Evolutionary conservation across 2,888 invertebrate genomes (phyloP), one percentile per base, ranked within the genome.

Genomic region (Cotesia congregata): DNA sequence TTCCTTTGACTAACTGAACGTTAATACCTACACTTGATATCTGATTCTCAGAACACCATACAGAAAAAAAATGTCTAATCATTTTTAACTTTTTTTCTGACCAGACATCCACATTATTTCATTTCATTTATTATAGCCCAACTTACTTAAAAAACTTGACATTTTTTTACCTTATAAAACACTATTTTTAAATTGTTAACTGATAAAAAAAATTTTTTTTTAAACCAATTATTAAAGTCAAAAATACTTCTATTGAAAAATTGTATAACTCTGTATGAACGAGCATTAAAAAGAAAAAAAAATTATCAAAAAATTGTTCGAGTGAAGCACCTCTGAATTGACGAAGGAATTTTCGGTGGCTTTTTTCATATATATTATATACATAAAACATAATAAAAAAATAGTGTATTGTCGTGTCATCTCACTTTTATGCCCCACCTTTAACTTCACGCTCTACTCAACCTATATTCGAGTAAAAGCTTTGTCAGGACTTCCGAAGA

Each of bases 301-400:
- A 2, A 38, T n/a, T 50, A 67, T 65, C 17, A 41, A 15, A 76
- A 30, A 70, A 67, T 6, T 38, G 41, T 69, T 50, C 62, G 59
- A 64, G 69, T 73, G n/a, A 62, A 17, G 15, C n/a, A 39, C 40
- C 9, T 5, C 61, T 12, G 6, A 72, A 65, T 76, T 74, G 77
- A 74, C 70, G 77, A 69, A 70, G 77, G 73, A 77, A 77, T 77
- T 77, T 70, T 73, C 50, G 65, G 69, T 41, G 64, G 64, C 62
- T 41, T 77, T 77, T 77, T 62, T 73, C 9, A 62, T 77, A 70
- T 72, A 41, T 50, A 30, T n/a, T n/a, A 65, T 20, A 30, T 38
- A 38, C 20, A 15, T 65, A 65, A 65, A 50, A 2, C 12, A 50
- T 50, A 50, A 50, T 50, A 50, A 12, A 50, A 50, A 12, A 50